Conservation (phyloP, 37 sponge, comb jelly and placozoan genomes). For the Lycopodina hypogea region DNA sequence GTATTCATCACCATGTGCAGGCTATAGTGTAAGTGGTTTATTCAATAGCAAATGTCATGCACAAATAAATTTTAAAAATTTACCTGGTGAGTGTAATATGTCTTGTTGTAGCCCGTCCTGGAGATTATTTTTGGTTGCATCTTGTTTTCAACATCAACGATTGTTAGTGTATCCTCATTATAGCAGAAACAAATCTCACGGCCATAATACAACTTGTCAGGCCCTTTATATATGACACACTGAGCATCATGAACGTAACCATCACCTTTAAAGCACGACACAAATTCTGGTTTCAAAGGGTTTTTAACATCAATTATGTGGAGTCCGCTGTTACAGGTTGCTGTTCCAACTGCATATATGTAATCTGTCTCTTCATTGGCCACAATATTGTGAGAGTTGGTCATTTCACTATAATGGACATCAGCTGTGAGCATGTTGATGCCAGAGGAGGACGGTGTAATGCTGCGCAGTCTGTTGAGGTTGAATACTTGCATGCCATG, state of each 20-base stretch:
- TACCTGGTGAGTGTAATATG: slow-evolving; percentile 56
- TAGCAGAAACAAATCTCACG: slow-evolving; percentile 77
- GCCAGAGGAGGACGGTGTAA: neutral
- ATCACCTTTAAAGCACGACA: slow-evolving; percentile 55
- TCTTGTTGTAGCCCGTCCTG: slow-evolving; percentile 28
- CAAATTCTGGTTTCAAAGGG: slow-evolving; percentile 45
- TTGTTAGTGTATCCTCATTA: slow-evolving; percentile 73
- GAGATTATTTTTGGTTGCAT: slow-evolving; percentile 36
- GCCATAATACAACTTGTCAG: slow-evolving; percentile 28
- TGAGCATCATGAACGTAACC: slow-evolving; percentile 81
- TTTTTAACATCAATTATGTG: slow-evolving; percentile 62
- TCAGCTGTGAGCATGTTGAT: slow-evolving; percentile 18
- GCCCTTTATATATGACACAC: slow-evolving; percentile 71
- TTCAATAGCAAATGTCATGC: no score
- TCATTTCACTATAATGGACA: slow-evolving; percentile 40
- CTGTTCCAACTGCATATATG: slow-evolving; percentile 61
- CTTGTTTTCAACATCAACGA: slow-evolving; percentile 67
- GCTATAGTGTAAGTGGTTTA: no score
- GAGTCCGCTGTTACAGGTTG: slow-evolving; percentile 61
- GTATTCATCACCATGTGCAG: no score
- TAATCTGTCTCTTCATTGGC: slow-evolving; percentile 65
- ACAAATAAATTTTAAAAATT: no score
- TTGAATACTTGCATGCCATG: slow-evolving; percentile 76
- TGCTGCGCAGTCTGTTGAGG: slow-evolving; percentile 35
- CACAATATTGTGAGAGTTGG: slow-evolving; percentile 65